phyloP scores from a whole-genome alignment of 2,888 invertebrate genomes.

The Eristalis arbustorum region DNA sequence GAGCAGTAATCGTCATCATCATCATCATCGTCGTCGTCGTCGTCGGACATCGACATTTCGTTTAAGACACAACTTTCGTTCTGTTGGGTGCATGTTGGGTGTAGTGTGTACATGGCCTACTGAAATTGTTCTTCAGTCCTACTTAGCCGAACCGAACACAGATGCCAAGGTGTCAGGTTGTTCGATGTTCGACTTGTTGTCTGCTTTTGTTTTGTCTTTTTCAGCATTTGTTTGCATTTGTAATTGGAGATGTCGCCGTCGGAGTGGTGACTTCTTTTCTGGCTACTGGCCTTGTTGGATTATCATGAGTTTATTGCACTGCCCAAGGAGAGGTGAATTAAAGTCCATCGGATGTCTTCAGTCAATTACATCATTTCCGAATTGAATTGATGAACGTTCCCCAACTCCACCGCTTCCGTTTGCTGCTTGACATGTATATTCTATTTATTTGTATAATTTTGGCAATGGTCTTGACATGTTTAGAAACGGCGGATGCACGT shows the following conservation, averaged over 20 bases:
- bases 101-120: slow-evolving; percentile 42
- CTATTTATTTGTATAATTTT: not conserved
- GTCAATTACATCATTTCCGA: too few relatives aligned
- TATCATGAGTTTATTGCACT: not conserved
- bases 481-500: not conserved
- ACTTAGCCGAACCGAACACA: slow-evolving; percentile 13
- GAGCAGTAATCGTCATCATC: slow-evolving; percentile 36
- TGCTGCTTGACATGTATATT: not conserved
- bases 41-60: slow-evolving; percentile 45
- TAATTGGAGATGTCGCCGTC: slow-evolving; percentile 45
- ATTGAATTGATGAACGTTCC: not conserved
- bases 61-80: slow-evolving; percentile 52
- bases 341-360: too few relatives aligned
- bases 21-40: not conserved
- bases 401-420: not conserved
- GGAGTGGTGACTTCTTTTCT: not conserved
- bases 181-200: not conserved
- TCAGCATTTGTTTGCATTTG: slow-evolving; percentile 46
- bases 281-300: not conserved
- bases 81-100: slow-evolving; percentile 1
- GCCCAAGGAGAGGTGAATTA: too few relatives aligned
- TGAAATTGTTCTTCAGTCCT: slow-evolving; percentile 24
- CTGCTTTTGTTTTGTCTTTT: not conserved
- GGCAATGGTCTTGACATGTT: not conserved
- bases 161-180: not conserved